Percentiles rank a stretch among this genome's conserved stretches.
These are phyloP conservation scores for Bujurquina vittata DNA, from an alignment of 2,113 vertebrate genomes.

Conservation along the genomic window DNA sequence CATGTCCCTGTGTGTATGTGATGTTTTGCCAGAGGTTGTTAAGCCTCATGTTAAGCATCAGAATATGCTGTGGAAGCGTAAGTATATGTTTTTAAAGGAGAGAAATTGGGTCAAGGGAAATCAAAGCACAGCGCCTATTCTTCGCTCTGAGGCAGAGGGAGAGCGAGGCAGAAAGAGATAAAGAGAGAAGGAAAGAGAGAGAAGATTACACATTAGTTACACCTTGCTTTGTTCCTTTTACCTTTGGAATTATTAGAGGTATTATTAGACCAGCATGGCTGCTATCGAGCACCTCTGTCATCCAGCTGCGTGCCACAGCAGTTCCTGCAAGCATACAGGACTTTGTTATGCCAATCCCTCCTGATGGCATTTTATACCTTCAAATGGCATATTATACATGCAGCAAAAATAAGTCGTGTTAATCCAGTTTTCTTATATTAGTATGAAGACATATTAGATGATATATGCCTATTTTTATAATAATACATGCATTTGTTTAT, in stretches of 20 bases:
- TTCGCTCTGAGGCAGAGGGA: slow-evolving; percentile 59
- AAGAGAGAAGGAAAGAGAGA: slow-evolving; percentile 38
- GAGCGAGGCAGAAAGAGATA: slow-evolving; percentile 46
- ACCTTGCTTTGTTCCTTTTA: slow-evolving; percentile 71
- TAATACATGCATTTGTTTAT: not conserved
- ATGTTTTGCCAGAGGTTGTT: slow-evolving; percentile 70
- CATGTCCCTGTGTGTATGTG: slow-evolving; percentile 20
- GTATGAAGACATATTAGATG: slow-evolving; percentile 2
- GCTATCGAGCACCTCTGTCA: slow-evolving; percentile 44
- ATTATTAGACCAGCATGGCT: slow-evolving; percentile 66
- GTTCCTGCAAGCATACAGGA: slow-evolving; percentile 27
- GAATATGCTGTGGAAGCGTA: slow-evolving; percentile 64
- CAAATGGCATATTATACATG: slow-evolving; percentile 3
- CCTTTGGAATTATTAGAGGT: slow-evolving; percentile 71
- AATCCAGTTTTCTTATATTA: slow-evolving; percentile 31
- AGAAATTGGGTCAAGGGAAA: slow-evolving; percentile 78
- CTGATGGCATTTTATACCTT: not conserved
- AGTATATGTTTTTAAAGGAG: slow-evolving; percentile 69
- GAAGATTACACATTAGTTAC: slow-evolving; percentile 74
- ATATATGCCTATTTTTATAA: slow-evolving; percentile 10
- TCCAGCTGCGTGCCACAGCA: slow-evolving; percentile 35
- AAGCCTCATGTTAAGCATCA: slow-evolving; percentile 69
- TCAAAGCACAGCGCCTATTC: slow-evolving; percentile 67
- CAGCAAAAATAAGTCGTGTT: slow-evolving; percentile 20
- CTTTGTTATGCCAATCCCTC: slow-evolving; percentile 29